Evolutionary conservation across 2,888 invertebrate species (phyloP), one percentile per base, ranked within the genome.

Genomic region (Uropetala carovei): DNA sequence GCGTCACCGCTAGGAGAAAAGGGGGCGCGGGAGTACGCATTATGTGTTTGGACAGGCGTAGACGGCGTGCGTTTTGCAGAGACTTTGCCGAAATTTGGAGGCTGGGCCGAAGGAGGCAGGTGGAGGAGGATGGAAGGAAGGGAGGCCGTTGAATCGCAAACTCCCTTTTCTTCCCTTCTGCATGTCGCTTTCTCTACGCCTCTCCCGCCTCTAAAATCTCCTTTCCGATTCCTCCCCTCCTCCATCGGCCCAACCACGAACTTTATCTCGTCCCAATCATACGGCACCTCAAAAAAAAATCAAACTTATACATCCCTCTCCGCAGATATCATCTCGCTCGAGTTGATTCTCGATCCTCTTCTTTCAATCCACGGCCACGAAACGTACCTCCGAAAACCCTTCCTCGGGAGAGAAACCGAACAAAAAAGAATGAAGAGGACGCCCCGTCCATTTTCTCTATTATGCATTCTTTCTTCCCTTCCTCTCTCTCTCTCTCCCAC

Each of bases 1-100:
- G 9, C 75, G 13, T 5, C 22, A 14, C 75, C 22, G 16, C 68
- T 9, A 64, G 43, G 43, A 5, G 43, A 43, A 43, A 64, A 14
- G 64, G 14, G 7, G 16, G 64, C 64, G 16, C 22, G 27, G 75
- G 27, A 75, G 75, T 18, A 22, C 11, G 75, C 75, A 75, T 13
- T 75, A 75, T 75, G 75, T 22, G 75, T 75, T 75, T 75, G 75
- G 75, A 75, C 75, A 75, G 75, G 75, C 75, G 75, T 75, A 10
- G 75, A 75, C 22, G 13, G 75, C 75, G 18, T n/a, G 68, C 22
- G 75, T 75, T 75, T 22, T 75, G 75, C 75, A 75, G 27, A 75
- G 75, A 68, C n/a, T 18, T 43, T 8, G 27, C 75, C 75, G 75
- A 75, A 75, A 75, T 13, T 22, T 22, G 75, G 43, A 75, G 75